A percentile compares a stretch with the other conserved stretches of the same genome.
Conservation (phyloP, 2,113 vertebrate species). For the Microcebus tavaratra region DNA sequence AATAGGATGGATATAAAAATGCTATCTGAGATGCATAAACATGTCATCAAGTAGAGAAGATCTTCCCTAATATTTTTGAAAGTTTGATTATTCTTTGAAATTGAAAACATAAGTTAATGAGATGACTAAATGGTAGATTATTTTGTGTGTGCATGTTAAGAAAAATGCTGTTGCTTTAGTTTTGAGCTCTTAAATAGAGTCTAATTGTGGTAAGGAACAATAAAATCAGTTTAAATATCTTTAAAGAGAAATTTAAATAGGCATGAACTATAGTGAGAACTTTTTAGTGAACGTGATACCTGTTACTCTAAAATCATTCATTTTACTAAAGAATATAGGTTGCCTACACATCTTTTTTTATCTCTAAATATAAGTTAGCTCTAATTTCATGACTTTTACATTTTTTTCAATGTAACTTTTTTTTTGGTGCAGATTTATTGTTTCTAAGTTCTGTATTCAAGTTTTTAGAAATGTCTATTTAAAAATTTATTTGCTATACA, state of each 20-base stretch:
- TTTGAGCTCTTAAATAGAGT: conserved; percentile 50
- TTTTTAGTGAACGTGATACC: conserved; percentile 7
- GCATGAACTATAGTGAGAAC: conserved; percentile 64
- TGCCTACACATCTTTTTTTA: not conserved
- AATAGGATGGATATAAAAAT: conserved; percentile 1
- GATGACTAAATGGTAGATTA: conserved; percentile 41
- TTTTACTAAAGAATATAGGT: not conserved
- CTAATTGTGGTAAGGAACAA: conserved; percentile 53
- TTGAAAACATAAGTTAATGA: conserved; percentile 16
- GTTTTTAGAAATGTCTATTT: conserved; percentile 60
- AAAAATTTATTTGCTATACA: conserved; percentile 51
- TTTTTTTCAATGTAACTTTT: conserved; percentile 33
- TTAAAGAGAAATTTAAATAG: conserved; percentile 65
- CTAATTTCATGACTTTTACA: conserved; percentile 16
- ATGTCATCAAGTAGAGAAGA: not conserved
- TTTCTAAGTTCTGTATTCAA: conserved; percentile 58
- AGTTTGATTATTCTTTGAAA: not conserved
- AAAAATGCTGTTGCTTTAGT: conserved; percentile 55
- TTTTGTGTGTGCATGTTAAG: conserved; percentile 71
- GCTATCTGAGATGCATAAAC: not conserved
- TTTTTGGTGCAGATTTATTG: conserved; percentile 47
- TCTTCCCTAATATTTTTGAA: conserved; percentile 20
- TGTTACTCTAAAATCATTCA: conserved; percentile 31
- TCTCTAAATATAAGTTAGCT: conserved; percentile 3
- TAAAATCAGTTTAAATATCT: conserved; percentile 44